These are phyloP conservation scores for Galagoides demidoff DNA, from an alignment of 2,797 vertebrate species.

Conservation along the genomic window DNA sequence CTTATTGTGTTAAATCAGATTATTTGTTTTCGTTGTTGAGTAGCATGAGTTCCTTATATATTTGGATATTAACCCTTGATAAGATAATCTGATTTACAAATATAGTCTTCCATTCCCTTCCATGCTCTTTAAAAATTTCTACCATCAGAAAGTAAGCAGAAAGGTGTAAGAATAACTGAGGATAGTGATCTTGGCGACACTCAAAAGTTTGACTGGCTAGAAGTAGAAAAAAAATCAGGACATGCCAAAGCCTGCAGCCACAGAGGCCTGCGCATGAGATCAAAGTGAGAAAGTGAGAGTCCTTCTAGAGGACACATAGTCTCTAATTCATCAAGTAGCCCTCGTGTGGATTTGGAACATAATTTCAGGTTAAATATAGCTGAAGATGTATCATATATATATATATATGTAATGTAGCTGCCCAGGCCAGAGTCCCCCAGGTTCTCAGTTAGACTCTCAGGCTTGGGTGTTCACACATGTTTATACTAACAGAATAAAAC, in stretches of 20 bases:
- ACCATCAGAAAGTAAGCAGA: background rate
- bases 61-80: background rate
- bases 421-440: background rate
- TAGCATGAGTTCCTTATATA: background rate
- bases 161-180: background rate
- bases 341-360: background rate
- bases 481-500: background rate
- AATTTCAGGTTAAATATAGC: background rate
- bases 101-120: background rate
- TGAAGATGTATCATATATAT: too few species aligned
- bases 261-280: background rate
- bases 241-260: background rate
- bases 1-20: background rate
- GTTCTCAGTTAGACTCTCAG: background rate
- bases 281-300: background rate
- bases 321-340: background rate
- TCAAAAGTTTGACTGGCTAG: background rate
- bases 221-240: background rate
- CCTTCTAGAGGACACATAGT: fast-evolving
- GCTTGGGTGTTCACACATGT: background rate
- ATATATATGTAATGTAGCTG: background rate
- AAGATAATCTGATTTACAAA: background rate
- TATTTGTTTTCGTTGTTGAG: background rate
- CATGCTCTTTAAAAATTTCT: background rate
- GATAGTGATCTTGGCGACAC: background rate